Evolutionary conservation across 2,888 invertebrate genomes (phyloP).

Genomic region (Trachelus iudaicus): DNA sequence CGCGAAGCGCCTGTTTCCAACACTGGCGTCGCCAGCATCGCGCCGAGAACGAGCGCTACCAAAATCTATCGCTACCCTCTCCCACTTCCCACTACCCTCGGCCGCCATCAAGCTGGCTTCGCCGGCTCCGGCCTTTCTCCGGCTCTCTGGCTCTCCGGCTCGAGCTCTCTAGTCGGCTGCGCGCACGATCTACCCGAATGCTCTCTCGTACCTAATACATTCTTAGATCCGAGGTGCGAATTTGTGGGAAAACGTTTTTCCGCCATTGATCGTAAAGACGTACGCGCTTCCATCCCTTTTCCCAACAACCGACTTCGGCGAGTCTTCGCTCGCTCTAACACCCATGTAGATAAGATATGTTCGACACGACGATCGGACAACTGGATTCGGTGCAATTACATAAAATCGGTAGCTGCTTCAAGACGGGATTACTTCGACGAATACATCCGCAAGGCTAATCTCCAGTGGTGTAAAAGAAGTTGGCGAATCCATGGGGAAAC

Average conservation of each 20-base stretch:
- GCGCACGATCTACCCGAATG: not conserved
- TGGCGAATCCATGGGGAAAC: conserved; percentile 36
- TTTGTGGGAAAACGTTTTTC: conserved; percentile 19
- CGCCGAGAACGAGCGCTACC: conserved; percentile 48
- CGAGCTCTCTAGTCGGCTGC: not conserved
- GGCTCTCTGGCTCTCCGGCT: not conserved
- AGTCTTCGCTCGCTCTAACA: too few relatives aligned
- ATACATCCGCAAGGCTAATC: too few relatives aligned
- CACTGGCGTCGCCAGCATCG: conserved; percentile 54
- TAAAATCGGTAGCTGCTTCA: too few relatives aligned
- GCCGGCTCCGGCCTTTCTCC: too few relatives aligned
- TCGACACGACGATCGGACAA: too few relatives aligned
- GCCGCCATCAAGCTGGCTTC: too few relatives aligned
- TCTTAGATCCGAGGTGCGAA: conserved; percentile 34
- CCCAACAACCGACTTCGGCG: too few relatives aligned
- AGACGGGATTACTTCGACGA: too few relatives aligned
- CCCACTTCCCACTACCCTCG: conserved; percentile 11
- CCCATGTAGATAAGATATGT: too few relatives aligned
- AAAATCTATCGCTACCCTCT: conserved; percentile 26
- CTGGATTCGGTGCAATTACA: too few relatives aligned
- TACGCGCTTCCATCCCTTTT: too few relatives aligned
- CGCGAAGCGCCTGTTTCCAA: conserved; percentile 35
- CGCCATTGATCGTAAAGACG: not conserved
- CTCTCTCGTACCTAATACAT: conserved; percentile 26
- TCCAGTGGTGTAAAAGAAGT: too few relatives aligned